Base-by-base conservation (phyloP, 2,888 invertebrate species). In the Caenorhabditis sp. region DNA sequence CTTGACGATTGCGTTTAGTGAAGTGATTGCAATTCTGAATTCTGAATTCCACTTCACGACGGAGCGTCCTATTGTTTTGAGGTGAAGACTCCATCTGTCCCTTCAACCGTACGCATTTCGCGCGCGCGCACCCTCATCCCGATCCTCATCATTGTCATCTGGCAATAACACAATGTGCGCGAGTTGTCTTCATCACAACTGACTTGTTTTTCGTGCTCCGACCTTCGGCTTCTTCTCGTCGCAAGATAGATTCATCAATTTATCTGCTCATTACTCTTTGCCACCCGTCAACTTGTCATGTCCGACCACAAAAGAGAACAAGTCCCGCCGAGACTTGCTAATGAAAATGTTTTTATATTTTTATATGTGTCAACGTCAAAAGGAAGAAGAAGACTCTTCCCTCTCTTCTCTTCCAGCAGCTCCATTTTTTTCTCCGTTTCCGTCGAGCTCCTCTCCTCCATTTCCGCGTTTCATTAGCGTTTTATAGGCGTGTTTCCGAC, bases 211-310 rank as follows among this genome's bases (percentile, higher is more conserved):
- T 35, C 65, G 37, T 22, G 32, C 37, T 24, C n/a, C 22, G 9
- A 17, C 22, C 24, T n/a, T n/a, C n/a, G n/a, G n/a, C n/a, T n/a
- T n/a, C n/a, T n/a, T 4, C 35, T 32, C 52, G 7, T 45, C 11
- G n/a, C 15, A 6, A 45, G 22, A 3, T 1, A 35, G 45, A 68
- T 68, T 22, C 68, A 68, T 68, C 68, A 68, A 59, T 56, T 68
- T 52, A 52, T 58, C 68, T 59, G 58, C 58, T 68, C 68, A 59
- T 68, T 59, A 59, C 52, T 59, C 59, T 43, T 59, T 15, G 11
- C 15, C 35, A 9, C 39, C 41, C 39, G 13, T 35, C 58, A 68
- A 70, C 70, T 70, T 70, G 70, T 70, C 70, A 53, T 59, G 59
- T 68, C 24, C 46, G 26, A 9, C 45, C 17, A 4, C 17, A 24